Conservation (phyloP, 2,797 vertebrate species). For the Nyctibius grandis region DNA sequence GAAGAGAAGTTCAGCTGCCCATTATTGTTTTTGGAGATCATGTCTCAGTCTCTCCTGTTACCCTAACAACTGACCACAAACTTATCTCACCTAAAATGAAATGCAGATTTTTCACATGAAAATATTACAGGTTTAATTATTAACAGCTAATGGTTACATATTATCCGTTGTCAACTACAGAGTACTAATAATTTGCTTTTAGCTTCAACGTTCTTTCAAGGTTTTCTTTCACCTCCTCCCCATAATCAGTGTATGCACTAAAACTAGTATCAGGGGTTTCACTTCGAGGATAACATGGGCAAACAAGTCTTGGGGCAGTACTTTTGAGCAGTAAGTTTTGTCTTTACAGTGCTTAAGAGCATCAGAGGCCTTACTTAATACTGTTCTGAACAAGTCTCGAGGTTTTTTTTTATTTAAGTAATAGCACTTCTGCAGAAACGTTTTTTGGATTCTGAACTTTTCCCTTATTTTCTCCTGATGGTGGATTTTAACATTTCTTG, state of each 20-base stretch:
- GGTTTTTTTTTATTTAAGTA: neutral
- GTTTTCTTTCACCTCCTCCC: neutral
- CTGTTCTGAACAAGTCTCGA: neutral
- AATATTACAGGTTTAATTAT: neutral
- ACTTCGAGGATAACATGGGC: neutral
- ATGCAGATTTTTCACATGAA: neutral
- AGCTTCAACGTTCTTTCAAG: neutral
- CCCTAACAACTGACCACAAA: neutral
- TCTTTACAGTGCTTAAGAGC: neutral
- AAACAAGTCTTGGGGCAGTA: neutral
- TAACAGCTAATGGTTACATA: neutral
- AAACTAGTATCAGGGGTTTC: neutral
- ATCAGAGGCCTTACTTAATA: neutral
- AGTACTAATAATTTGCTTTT: neutral
- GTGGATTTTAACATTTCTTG: neutral
- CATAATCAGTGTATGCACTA: accelerated
- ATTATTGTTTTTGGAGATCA: neutral
- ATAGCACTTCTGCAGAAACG: neutral
- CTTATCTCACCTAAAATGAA: neutral
- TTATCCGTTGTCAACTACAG: neutral
- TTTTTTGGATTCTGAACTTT: neutral
- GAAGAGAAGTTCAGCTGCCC: neutral
- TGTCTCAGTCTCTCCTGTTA: neutral
- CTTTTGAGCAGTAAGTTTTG: neutral
- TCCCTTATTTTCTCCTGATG: neutral